Evolutionary conservation across 37 sponge, comb jelly and placozoan species (phyloP).

Genomic region (Beroe ovata): DNA sequence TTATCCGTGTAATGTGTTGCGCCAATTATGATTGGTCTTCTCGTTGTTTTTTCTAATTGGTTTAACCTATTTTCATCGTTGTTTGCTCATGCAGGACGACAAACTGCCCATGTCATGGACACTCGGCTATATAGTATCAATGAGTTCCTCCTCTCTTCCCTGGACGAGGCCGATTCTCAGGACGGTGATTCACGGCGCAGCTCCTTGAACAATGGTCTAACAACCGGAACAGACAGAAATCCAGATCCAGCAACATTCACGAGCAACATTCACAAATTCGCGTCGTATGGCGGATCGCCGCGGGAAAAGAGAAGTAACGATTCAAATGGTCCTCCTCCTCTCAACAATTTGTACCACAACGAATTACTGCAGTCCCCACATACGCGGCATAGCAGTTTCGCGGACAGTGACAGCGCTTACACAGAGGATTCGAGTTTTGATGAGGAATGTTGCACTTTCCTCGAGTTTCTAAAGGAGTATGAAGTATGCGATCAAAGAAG

Average conservation of each 20-base stretch:
- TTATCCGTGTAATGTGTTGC: too few species aligned
- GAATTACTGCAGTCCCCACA: neutral
- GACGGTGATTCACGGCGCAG: neutral
- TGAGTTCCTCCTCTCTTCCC: conserved; percentile 29
- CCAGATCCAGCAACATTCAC: neutral
- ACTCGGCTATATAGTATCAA: conserved; percentile 32
- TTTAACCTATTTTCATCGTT: too few species aligned
- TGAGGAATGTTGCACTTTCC: conserved; percentile 5
- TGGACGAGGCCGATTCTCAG: neutral
- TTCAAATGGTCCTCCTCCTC: too few species aligned
- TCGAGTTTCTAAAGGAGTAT: conserved; percentile 28
- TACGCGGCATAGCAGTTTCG: neutral
- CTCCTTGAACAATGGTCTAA: neutral
- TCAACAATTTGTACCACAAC: neutral
- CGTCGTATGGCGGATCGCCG: neutral
- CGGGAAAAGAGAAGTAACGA: neutral
- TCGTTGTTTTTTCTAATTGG: too few species aligned
- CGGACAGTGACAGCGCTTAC: conserved; percentile 28
- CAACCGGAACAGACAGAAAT: too few species aligned
- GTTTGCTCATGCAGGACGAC: too few species aligned
- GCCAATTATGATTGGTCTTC: too few species aligned
- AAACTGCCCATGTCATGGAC: conserved; percentile 35
- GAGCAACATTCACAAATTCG: neutral
- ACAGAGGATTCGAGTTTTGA: neutral
- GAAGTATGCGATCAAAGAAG: neutral